Base-by-base conservation (phyloP, 2,888 invertebrate genomes). In the Eupithecia abbreviata region DNA sequence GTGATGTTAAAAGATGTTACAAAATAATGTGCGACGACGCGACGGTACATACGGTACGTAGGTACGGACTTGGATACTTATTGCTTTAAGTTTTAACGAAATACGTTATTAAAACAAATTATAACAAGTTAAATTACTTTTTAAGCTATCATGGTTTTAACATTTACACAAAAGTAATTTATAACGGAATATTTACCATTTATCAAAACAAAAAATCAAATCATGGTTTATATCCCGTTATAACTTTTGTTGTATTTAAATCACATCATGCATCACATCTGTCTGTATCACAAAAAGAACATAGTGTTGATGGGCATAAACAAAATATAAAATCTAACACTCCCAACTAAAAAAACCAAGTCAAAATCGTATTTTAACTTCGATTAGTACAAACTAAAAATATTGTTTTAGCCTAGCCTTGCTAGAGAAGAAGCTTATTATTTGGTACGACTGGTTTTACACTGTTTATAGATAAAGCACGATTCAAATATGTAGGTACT, bases 311-410 rank as follows among this genome's bases (percentile, higher is more conserved):
- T 15, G 5, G 2, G 5, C 10, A 58, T 58, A 18, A 71, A 62
- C 71, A 47, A 62, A 65, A 70, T 45, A 41, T 30, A 71, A 66
- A 66, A 55, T 10, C 66, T 30, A 62, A 18, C 47, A 66, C 47
- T 42, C 42, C 43, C 45, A 72, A 76, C 42, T 73, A 72, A 72
- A 13, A 72, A 75, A 43, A 55, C 18, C 0, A 72, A 75, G 68
- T 72, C 73, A 79, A 73, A 78, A 80, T 81, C 78, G 80, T 73
- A 81, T 80, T 82, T 68, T 72, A 79, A 80, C 70, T 78, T 75
- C 72, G 72, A 72, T 62, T 55, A 67, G 68, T 75, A 49, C 41
- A 18, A 62, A 67, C 74, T 70, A 15, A 77, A 70, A 45, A 69
- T 18, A 68, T 68, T 45, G n/a, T 7, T 47, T 30, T 18, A 58